A percentile compares a stretch with the other conserved stretches of the same genome.
These are phyloP conservation scores for Lithodes maja DNA, from an alignment of 2,888 invertebrate species.

Conservation along the genomic window DNA sequence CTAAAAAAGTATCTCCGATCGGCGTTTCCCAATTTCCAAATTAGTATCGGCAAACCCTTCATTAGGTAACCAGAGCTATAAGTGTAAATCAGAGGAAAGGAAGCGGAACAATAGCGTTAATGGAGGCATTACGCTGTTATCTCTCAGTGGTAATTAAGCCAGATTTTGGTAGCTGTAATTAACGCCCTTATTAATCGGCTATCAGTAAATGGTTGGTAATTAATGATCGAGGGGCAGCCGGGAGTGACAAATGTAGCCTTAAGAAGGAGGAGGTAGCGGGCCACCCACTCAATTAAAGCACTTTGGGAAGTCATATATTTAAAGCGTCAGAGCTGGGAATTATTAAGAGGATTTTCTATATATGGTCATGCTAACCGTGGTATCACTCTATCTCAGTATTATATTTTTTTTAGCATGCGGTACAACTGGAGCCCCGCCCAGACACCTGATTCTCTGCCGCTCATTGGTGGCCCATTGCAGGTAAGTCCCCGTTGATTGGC, in stretches of 20 bases:
- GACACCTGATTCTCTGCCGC: not conserved
- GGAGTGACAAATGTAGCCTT: not conserved
- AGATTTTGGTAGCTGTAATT: not conserved
- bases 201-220: not conserved
- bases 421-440: conserved; percentile 35
- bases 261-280: not conserved
- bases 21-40: too few relatives aligned
- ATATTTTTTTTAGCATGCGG: conserved; percentile 39
- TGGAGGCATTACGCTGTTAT: too few relatives aligned
- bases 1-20: too few relatives aligned
- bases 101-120: too few relatives aligned
- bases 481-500: conserved; percentile 28
- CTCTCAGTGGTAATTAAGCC: not conserved
- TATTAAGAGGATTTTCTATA: conserved; percentile 31
- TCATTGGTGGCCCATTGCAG: conserved; percentile 26
- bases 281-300: not conserved
- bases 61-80: too few relatives aligned
- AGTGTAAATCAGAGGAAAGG: too few relatives aligned
- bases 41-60: too few relatives aligned
- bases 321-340: not conserved
- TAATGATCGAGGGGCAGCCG: not conserved
- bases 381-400: conserved; percentile 46
- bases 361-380: conserved; percentile 32
- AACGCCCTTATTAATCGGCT: not conserved
- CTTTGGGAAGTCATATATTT: not conserved